phyloP scores from a whole-genome alignment of 2,888 invertebrate species.

The Lochmaea crataegi region DNA sequence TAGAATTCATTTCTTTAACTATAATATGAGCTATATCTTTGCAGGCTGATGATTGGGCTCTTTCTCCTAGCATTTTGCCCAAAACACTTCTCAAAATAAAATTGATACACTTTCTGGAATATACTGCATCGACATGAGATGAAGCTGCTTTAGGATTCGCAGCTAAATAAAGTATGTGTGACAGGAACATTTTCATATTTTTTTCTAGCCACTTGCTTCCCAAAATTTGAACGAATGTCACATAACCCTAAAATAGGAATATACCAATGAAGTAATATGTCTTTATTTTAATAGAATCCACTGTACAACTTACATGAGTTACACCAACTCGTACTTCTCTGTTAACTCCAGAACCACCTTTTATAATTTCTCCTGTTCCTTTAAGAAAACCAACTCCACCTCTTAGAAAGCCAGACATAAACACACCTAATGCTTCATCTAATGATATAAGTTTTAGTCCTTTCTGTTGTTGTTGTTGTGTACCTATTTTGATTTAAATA shows the following conservation, averaged over 20 bases:
- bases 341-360: constrained; percentile 92
- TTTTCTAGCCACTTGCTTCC: constrained; percentile 96
- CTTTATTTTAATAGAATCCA: neutral
- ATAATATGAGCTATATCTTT: constrained; percentile 94
- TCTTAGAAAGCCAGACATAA: constrained; percentile 93
- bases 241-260: constrained; percentile 81
- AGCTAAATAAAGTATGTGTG: constrained; percentile 91
- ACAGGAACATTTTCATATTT: constrained; percentile 86
- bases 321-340: constrained; percentile 97
- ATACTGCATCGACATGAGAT: constrained; percentile 97
- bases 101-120: constrained; percentile 96
- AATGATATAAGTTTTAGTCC: constrained; percentile 78
- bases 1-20: constrained; percentile 94
- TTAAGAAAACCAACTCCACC: constrained; percentile 96
- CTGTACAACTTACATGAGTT: constrained; percentile 79
- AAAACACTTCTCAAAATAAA: constrained; percentile 93
- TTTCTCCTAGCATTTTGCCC: constrained; percentile 95
- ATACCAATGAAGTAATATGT: neutral
- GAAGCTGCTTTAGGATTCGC: constrained; percentile 96
- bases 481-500: constrained; percentile 27
- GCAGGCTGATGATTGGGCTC: constrained; percentile 95
- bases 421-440: constrained; percentile 90
- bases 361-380: constrained; percentile 94
- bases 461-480: constrained; percentile 48
- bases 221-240: constrained; percentile 92